These are phyloP conservation scores for Drosophila nr. fundita DNA, from an alignment of 2,888 invertebrate genomes.

Conservation along the genomic window DNA sequence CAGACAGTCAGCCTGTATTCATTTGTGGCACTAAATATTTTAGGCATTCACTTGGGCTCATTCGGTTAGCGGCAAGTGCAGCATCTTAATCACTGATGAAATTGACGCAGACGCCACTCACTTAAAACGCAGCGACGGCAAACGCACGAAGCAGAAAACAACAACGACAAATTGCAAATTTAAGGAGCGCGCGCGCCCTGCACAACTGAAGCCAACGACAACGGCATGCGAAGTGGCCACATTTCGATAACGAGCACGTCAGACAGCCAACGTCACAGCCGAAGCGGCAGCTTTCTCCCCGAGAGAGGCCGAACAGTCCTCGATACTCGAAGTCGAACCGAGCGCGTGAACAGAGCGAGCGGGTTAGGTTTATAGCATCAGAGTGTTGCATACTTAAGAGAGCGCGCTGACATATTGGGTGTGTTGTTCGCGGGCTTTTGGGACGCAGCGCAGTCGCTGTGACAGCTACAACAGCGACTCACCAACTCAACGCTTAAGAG, in stretches of 20 bases:
- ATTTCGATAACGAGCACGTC: constrained; percentile 59
- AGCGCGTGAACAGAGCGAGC: constrained; percentile 9
- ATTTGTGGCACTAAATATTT: constrained; percentile 45
- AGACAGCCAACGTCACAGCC: constrained; percentile 39
- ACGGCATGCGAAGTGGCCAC: constrained; percentile 82
- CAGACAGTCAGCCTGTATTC: constrained; percentile 30
- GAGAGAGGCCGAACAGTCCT: neutral
- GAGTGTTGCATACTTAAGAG: constrained; percentile 54
- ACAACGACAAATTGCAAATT: constrained; percentile 7
- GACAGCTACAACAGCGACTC: constrained; percentile 28
- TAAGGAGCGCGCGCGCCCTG: constrained; percentile 17
- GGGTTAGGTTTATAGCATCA: constrained; percentile 37
- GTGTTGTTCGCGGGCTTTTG: constrained; percentile 48
- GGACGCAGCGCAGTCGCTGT: constrained; percentile 44
- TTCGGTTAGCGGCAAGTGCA: constrained; percentile 51
- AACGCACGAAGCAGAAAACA: constrained; percentile 19
- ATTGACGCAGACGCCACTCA: constrained; percentile 49
- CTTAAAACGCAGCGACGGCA: constrained; percentile 34
- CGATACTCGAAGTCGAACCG: constrained; percentile 6
- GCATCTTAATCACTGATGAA: constrained; percentile 59
- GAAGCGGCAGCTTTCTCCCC: constrained; percentile 24
- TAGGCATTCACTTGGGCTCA: constrained; percentile 52
- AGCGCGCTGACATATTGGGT: constrained; percentile 59
- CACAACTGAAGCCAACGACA: constrained; percentile 81
- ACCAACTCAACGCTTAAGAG: constrained; percentile 48